Percentiles rank a stretch among this genome's conserved stretches.
Conservation (phyloP, 2,797 vertebrate genomes). For the Mastacembelus armatus region DNA sequence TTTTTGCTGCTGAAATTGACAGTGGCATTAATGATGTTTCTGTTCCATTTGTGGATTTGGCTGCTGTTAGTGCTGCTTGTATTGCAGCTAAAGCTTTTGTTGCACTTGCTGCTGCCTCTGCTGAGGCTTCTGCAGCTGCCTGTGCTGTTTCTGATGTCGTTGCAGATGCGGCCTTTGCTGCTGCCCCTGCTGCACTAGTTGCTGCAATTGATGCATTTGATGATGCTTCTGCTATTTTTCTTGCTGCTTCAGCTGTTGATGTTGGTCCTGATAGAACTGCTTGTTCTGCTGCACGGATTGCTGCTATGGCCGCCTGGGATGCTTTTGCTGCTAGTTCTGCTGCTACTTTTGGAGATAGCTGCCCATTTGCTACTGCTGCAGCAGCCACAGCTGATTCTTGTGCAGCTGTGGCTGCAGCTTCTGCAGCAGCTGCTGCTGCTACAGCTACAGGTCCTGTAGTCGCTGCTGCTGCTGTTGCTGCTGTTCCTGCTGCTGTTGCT, state of each 20-base stretch:
- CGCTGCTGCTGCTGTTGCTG: no score
- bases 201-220: neutral
- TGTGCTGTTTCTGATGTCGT: constrained; percentile 11
- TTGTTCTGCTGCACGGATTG: constrained; percentile 13
- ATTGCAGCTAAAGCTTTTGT: neutral
- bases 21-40: neutral
- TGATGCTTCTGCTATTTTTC: neutral
- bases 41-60: neutral
- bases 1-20: neutral
- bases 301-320: neutral
- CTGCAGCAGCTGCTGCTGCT: no score
- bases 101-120: neutral
- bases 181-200: neutral
- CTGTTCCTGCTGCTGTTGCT: no score
- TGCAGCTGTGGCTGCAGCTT: no score
- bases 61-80: neutral
- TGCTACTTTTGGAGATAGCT: accelerated
- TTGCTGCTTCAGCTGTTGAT: neutral
- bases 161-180: neutral
- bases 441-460: no score
- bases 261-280: no score
- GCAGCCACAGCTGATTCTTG: no score
- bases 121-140: neutral
- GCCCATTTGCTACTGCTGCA: neutral
- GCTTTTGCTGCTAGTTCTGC: neutral